Evolutionary conservation across 2,888 invertebrate genomes (phyloP).

Genomic region (Argynnis bischoffii): DNA sequence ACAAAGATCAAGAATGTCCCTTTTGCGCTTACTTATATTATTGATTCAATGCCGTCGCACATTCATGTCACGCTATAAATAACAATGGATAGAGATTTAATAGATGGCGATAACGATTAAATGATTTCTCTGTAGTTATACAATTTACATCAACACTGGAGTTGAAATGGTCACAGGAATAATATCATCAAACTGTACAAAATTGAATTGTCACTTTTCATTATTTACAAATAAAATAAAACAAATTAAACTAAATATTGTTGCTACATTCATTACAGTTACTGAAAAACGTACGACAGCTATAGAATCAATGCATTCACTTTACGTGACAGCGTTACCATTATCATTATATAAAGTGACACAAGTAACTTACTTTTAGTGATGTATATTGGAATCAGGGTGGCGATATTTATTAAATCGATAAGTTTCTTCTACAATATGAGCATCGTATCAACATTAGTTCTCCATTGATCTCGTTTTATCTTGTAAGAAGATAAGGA

Average conservation of each 20-base stretch:
- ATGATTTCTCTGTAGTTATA: background rate
- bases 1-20: slow-evolving; percentile 71
- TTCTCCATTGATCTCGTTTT: slow-evolving; percentile 47
- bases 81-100: slow-evolving; percentile 22
- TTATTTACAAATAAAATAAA: background rate
- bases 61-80: slow-evolving; percentile 34
- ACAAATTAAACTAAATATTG: too few relatives aligned
- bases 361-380: slow-evolving; percentile 15
- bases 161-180: background rate
- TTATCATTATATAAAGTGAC: slow-evolving; percentile 16
- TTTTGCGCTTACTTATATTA: slow-evolving; percentile 39
- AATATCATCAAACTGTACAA: background rate
- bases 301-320: background rate
- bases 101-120: slow-evolving; percentile 6
- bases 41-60: slow-evolving; percentile 37
- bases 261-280: background rate
- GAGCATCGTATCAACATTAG: slow-evolving; percentile 52
- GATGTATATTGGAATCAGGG: slow-evolving; percentile 22
- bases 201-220: background rate
- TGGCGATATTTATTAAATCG: slow-evolving; percentile 31
- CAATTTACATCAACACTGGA: background rate
- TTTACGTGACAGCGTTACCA: background rate
- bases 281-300: background rate
- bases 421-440: slow-evolving; percentile 45
- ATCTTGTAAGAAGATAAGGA: slow-evolving; percentile 45